These are phyloP conservation scores for Yponomeuta malinellus DNA, from an alignment of 2,888 invertebrate genomes.

Conservation along the genomic window DNA sequence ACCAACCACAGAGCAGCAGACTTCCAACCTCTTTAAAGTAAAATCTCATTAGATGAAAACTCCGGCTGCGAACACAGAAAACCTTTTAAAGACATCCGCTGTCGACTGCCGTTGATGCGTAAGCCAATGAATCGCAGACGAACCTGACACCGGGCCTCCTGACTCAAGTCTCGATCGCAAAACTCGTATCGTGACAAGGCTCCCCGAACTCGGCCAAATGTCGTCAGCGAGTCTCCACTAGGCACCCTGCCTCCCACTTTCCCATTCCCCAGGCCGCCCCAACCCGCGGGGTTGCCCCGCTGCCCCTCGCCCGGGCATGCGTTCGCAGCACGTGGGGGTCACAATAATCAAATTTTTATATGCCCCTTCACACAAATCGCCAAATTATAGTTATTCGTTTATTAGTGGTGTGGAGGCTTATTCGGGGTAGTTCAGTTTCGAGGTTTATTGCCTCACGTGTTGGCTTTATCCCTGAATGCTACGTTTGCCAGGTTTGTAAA, in stretches of 20 bases:
- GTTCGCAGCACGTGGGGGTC: slow-evolving; percentile 40
- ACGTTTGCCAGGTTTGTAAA: not conserved
- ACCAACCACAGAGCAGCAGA: not conserved
- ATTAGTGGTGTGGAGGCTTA: not conserved
- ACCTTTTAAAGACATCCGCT: slow-evolving; percentile 50
- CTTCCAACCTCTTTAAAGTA: not conserved
- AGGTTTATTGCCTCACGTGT: not conserved
- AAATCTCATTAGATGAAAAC: slow-evolving; percentile 9
- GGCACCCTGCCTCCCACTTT: slow-evolving; percentile 26
- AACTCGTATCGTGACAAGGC: slow-evolving; percentile 7
- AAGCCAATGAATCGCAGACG: slow-evolving; percentile 13
- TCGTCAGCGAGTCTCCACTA: slow-evolving; percentile 56
- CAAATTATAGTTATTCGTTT: slow-evolving; percentile 11
- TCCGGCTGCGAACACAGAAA: slow-evolving; percentile 38
- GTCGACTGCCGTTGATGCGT: not conserved
- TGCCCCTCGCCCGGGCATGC: slow-evolving; percentile 37
- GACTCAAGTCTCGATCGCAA: slow-evolving; percentile 5
- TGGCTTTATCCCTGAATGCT: not conserved
- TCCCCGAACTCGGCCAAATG: slow-evolving; percentile 49
- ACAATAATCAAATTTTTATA: slow-evolving; percentile 46
- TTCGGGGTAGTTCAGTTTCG: not conserved
- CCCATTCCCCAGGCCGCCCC: slow-evolving; percentile 20
- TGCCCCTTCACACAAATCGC: slow-evolving; percentile 22
- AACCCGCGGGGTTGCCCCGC: slow-evolving; percentile 27
- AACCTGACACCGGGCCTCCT: not conserved